phyloP scores from a whole-genome alignment of 2,888 invertebrate species.

The Meta bourneti region DNA sequence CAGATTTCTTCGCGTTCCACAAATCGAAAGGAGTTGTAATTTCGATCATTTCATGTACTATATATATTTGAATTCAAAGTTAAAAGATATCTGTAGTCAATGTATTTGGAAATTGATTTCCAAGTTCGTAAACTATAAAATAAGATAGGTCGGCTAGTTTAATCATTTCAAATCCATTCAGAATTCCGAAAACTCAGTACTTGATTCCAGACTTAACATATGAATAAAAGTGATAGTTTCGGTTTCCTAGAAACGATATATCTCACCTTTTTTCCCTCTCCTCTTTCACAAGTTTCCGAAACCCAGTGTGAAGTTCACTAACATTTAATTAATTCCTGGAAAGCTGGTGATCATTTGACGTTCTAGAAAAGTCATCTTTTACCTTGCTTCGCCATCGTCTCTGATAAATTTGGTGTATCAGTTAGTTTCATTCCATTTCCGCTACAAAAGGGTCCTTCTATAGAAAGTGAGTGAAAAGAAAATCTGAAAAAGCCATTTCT shows the following conservation, averaged over 20 bases:
- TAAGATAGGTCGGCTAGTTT: neutral
- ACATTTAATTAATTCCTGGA: neutral
- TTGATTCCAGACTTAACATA: neutral
- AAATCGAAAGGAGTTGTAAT: too few species aligned
- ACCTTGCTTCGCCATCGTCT: neutral
- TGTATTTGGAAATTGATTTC: neutral
- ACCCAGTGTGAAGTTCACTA: neutral
- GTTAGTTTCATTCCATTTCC: constrained; percentile 32
- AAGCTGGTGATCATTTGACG: neutral
- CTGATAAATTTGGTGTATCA: neutral
- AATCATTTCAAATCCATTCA: neutral
- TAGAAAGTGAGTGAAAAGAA: constrained; percentile 43
- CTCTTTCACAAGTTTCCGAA: neutral
- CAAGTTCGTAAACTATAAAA: neutral
- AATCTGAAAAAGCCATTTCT: constrained; percentile 54
- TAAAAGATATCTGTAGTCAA: too few species aligned
- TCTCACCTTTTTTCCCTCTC: too few species aligned
- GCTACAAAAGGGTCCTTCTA: constrained; percentile 26
- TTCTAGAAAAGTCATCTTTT: neutral
- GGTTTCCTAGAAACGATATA: neutral
- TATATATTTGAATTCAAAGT: too few species aligned
- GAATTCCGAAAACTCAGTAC: neutral
- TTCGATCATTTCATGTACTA: too few species aligned
- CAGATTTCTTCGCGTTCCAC: too few species aligned
- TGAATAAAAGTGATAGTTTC: neutral